Evolutionary conservation across 2,888 invertebrate genomes (phyloP).

Genomic region (Diloba caeruleocephala): DNA sequence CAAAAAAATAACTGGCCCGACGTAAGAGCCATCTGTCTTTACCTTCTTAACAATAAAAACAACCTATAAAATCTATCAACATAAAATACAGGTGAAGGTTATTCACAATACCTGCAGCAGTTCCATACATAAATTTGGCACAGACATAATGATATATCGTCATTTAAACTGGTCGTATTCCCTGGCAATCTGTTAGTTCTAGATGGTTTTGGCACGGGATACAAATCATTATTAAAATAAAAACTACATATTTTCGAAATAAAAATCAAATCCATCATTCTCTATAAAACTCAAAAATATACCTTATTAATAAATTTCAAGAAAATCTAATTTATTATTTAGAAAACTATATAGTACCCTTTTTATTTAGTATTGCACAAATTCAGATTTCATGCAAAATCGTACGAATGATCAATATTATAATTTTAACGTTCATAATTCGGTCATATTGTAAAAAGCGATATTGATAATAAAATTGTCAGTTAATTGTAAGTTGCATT

Average conservation of each 20-base stretch:
- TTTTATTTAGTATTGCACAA: constrained; percentile 82
- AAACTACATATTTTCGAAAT: constrained; percentile 50
- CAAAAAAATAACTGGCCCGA: constrained; percentile 72
- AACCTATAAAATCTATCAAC: constrained; percentile 88
- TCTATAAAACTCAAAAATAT: constrained; percentile 70
- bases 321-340: constrained; percentile 73
- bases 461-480: constrained; percentile 35
- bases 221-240: constrained; percentile 56
- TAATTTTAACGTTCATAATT: constrained; percentile 42
- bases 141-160: constrained; percentile 69
- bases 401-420: constrained; percentile 66
- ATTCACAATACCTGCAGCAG: constrained; percentile 48
- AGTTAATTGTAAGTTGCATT: constrained; percentile 40
- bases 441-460: constrained; percentile 45
- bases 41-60: constrained; percentile 88
- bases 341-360: constrained; percentile 78
- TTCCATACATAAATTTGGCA: constrained; percentile 81
- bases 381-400: constrained; percentile 80
- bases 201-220: constrained; percentile 82
- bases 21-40: constrained; percentile 73
- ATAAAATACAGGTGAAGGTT: constrained; percentile 66
- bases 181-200: constrained; percentile 67
- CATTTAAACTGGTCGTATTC: constrained; percentile 64
- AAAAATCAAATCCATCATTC: constrained; percentile 70
- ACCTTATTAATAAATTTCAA: constrained; percentile 70